phyloP scores from a whole-genome alignment of 2,113 vertebrate species.

The Xiphophorus hellerii region DNA sequence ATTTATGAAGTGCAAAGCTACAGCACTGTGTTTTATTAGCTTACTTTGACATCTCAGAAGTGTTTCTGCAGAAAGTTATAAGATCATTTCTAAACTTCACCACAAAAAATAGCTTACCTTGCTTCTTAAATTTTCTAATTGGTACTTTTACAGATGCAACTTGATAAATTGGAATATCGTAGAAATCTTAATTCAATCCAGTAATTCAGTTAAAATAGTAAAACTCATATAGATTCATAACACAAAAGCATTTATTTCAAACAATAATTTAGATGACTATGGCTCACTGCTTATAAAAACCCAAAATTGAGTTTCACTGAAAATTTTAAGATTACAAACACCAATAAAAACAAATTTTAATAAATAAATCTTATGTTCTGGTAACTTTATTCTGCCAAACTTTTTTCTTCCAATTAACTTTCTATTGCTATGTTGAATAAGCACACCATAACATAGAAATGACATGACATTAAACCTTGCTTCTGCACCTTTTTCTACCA shows the following conservation, averaged over 20 bases:
- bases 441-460: no score
- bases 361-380: neutral
- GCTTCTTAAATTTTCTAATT: neutral
- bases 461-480: no score
- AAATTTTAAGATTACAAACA: neutral
- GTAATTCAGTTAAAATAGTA: neutral
- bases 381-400: no score
- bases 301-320: no score
- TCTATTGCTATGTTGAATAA: no score
- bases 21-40: constrained; percentile 9
- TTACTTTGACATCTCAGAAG: neutral
- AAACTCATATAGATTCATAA: no score
- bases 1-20: constrained; percentile 1
- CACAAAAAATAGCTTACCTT: no score
- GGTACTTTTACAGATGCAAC: neutral
- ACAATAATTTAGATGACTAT: no score
- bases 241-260: no score
- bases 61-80: neutral
- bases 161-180: neutral
- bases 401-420: neutral
- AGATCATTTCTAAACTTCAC: neutral
- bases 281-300: no score
- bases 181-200: neutral
- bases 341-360: neutral
- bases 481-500: no score